These are phyloP conservation scores for Arrhopalites spinosus DNA, from an alignment of 2,888 invertebrate species.

Conservation along the genomic window DNA sequence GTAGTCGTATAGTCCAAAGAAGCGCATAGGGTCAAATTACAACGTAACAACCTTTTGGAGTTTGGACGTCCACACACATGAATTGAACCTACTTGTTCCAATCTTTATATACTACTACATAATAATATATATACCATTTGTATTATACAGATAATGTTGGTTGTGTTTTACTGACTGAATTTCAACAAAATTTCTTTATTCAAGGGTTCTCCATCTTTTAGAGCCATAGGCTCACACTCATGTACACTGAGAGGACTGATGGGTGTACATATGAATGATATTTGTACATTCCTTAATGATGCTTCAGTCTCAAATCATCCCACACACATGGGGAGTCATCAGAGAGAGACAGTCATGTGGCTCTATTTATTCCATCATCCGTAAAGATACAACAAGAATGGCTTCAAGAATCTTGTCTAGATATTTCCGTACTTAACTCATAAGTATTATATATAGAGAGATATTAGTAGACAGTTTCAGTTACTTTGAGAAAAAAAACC, in stretches of 20 bases:
- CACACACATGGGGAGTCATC: constrained; percentile 22
- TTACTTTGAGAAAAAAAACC: background rate
- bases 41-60: no score
- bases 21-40: constrained; percentile 32
- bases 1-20: constrained; percentile 12
- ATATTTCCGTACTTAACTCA: background rate
- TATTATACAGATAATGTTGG: background rate
- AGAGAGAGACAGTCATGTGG: background rate
- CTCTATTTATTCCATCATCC: background rate
- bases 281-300: constrained; percentile 26
- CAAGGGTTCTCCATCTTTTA: background rate
- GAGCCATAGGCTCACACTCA: background rate
- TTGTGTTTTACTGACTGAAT: background rate
- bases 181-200: background rate
- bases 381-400: background rate
- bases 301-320: constrained; percentile 9
- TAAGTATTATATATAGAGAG: no score
- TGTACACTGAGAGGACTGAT: background rate
- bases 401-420: background rate
- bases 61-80: constrained; percentile 7
- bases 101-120: background rate
- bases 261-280: constrained; percentile 21
- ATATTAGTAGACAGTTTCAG: no score
- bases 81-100: constrained; percentile 8
- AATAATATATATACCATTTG: background rate